A percentile compares a stretch with the other conserved stretches of the same genome.
phyloP scores from a whole-genome alignment of 2,797 vertebrate genomes.

The Allobates femoralis region DNA sequence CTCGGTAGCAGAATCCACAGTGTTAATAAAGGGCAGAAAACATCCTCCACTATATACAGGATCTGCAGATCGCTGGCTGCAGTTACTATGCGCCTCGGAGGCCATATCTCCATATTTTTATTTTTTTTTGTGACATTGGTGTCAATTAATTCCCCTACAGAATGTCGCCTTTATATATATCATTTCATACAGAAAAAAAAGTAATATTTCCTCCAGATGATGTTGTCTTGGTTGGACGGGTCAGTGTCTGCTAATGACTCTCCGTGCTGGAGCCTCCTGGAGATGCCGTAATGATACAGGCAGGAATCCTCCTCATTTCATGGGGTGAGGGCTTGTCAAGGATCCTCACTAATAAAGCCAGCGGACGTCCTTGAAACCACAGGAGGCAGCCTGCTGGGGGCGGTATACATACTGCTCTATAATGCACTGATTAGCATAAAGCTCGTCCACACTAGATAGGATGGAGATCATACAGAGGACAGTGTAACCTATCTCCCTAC shows the following conservation, averaged over 20 bases:
- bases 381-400: neutral
- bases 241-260: neutral
- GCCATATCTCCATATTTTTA: neutral
- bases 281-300: slow-evolving; percentile 17
- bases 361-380: neutral
- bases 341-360: neutral
- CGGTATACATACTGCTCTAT: too few relatives aligned
- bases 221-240: neutral
- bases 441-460: too few relatives aligned
- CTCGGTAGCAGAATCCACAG: too few relatives aligned
- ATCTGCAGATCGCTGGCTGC: neutral
- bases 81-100: neutral
- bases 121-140: too few relatives aligned
- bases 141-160: neutral
- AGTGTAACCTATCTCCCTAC: too few relatives aligned
- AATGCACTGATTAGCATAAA: too few relatives aligned
- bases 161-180: neutral
- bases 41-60: too few relatives aligned
- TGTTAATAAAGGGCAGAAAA: too few relatives aligned
- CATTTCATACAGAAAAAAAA: neutral
- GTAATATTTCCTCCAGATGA: neutral
- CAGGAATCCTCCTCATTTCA: neutral
- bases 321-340: neutral
- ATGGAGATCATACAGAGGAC: too few relatives aligned
- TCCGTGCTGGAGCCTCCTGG: neutral